phyloP scores from a whole-genome alignment of 2,113 vertebrate genomes.

The Felis catus region DNA sequence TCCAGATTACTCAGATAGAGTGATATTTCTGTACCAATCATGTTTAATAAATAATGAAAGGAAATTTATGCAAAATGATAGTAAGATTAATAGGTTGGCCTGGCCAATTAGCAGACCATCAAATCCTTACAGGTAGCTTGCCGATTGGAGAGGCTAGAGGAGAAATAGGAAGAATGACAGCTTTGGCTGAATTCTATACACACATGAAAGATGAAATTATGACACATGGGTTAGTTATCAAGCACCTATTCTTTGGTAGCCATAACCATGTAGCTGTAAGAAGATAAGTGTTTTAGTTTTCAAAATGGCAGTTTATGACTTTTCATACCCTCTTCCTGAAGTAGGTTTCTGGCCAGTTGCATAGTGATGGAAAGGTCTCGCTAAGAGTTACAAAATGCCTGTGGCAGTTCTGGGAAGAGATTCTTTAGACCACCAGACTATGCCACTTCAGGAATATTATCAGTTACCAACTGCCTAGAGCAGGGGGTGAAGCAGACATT shows the following conservation, averaged over 20 bases:
- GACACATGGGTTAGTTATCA: not conserved
- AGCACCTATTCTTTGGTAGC: not conserved
- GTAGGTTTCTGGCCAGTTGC: not conserved
- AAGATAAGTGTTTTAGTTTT: not conserved
- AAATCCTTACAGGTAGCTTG: not conserved
- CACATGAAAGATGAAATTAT: not conserved
- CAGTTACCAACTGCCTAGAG: not conserved
- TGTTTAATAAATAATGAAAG: slow-evolving; percentile 37
- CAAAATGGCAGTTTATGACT: not conserved
- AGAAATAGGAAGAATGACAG: not conserved
- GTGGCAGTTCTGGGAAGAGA: not conserved
- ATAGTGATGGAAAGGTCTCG: not conserved
- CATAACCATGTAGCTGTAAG: not conserved
- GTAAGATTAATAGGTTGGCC: not conserved
- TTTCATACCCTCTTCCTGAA: not conserved
- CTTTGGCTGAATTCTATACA: not conserved
- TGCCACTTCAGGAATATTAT: not conserved
- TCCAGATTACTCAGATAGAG: not conserved
- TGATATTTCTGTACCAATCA: not conserved
- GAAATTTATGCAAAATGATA: not conserved
- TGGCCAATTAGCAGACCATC: not conserved
- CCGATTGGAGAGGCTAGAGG: not conserved
- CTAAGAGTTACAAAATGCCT: not conserved
- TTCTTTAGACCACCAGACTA: not conserved
- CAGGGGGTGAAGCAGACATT: rapidly evolving